A percentile compares a stretch with the other conserved stretches of the same genome.
These are phyloP conservation scores for Ethmia dodecea DNA, from an alignment of 2,888 invertebrate genomes.

Conservation along the genomic window DNA sequence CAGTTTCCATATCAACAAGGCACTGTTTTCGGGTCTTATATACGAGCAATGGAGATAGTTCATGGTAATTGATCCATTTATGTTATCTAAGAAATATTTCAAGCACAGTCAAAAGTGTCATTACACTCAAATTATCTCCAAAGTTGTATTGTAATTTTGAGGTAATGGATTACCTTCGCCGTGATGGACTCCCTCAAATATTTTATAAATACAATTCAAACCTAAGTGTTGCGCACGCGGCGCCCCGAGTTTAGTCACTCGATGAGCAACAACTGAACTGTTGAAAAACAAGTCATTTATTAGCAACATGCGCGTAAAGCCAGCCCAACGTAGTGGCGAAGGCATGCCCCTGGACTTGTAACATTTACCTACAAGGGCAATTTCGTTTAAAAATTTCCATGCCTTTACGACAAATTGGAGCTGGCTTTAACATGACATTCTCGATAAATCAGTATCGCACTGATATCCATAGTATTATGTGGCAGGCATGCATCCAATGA, in stretches of 20 bases:
- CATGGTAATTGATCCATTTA: constrained; percentile 5
- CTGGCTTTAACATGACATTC: constrained; percentile 61
- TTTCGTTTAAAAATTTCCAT: constrained; percentile 20
- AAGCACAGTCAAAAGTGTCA: background rate
- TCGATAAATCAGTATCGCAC: constrained; percentile 52
- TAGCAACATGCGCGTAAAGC: constrained; percentile 75
- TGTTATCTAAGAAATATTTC: background rate
- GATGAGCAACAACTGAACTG: constrained; percentile 76
- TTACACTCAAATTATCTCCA: constrained; percentile 38
- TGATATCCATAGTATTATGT: constrained; percentile 71
- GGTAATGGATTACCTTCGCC: constrained; percentile 72
- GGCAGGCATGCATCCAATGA: constrained; percentile 64
- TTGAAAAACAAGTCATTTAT: constrained; percentile 77
- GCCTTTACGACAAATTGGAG: constrained; percentile 62
- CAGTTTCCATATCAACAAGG: constrained; percentile 37
- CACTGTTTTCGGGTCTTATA: constrained; percentile 33
- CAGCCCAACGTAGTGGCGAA: constrained; percentile 59
- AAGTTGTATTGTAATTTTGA: constrained; percentile 57
- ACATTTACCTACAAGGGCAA: background rate
- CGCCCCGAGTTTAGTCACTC: constrained; percentile 76
- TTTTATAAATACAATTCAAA: constrained; percentile 76
- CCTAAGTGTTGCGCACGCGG: constrained; percentile 76
- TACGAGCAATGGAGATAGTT: constrained; percentile 50
- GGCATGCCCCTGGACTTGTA: constrained; percentile 30
- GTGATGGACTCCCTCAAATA: constrained; percentile 70